Percentiles rank a stretch among this genome's conserved stretches.
Evolutionary conservation across 1,140 invertebrate genomes (phyloP).

Genomic region (Neoseiulus cucumeris): DNA sequence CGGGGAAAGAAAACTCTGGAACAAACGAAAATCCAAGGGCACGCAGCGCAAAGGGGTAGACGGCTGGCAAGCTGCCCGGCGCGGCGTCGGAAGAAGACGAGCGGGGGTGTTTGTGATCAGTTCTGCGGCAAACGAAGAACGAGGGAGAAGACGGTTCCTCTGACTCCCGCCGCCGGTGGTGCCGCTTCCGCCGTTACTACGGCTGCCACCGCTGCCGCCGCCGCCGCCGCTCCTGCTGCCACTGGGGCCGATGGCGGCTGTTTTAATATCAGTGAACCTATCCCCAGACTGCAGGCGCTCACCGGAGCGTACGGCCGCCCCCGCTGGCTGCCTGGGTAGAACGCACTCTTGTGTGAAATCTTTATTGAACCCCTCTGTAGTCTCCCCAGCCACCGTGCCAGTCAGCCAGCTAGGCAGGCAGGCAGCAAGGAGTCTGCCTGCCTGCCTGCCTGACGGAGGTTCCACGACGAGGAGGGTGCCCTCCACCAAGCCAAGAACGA

Average conservation of each 20-base stretch:
- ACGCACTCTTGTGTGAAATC: constrained; percentile 10
- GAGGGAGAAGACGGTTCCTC: too few species aligned
- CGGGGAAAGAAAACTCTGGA: too few species aligned
- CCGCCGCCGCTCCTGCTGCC: not conserved
- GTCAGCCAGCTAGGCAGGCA: too few species aligned
- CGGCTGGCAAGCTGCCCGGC: too few species aligned
- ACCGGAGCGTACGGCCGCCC: not conserved
- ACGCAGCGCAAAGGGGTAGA: too few species aligned
- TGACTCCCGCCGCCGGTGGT: not conserved
- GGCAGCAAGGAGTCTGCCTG: not conserved
- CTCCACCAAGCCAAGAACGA: not conserved
- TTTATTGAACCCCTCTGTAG: constrained; percentile 7
- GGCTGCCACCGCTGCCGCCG: not conserved
- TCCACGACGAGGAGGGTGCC: not conserved
- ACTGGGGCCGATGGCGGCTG: not conserved
- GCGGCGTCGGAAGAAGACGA: too few species aligned
- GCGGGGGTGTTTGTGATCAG: too few species aligned
- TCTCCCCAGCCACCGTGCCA: not conserved
- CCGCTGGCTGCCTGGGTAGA: not conserved
- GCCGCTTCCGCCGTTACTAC: not conserved
- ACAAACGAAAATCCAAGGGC: too few species aligned
- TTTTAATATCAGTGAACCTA: constrained; percentile 3
- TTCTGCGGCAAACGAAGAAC: too few species aligned
- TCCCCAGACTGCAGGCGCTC: not conserved
- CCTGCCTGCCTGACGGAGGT: not conserved